A percentile compares a stretch with the other conserved stretches of the same genome.
Conservation (phyloP, 2,113 vertebrate genomes). For the Grammomys dolichurus region DNA sequence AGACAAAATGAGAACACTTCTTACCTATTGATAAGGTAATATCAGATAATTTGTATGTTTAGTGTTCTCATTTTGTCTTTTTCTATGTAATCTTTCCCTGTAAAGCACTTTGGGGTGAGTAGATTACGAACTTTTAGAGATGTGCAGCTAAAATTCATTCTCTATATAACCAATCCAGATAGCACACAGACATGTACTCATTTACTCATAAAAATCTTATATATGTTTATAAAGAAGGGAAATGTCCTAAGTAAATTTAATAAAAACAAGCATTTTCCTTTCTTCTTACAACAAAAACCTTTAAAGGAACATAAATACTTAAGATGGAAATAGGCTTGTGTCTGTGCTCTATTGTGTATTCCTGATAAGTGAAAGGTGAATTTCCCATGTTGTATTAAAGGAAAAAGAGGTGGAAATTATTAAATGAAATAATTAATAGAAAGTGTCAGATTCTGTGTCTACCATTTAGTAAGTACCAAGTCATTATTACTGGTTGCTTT, state of each 20-base stretch:
- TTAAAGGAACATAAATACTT: background rate
- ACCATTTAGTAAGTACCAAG: background rate
- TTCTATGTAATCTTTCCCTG: background rate
- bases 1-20: no score
- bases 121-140: conserved; percentile 1
- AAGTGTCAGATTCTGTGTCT: background rate
- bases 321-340: background rate
- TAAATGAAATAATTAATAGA: conserved; percentile 17
- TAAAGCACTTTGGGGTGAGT: background rate
- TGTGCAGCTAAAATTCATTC: background rate
- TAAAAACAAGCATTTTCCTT: background rate
- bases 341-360: conserved; percentile 1
- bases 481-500: conserved; percentile 1
- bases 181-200: background rate
- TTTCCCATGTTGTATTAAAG: background rate
- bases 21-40: no score
- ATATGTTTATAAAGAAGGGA: background rate
- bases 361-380: background rate
- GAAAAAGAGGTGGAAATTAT: background rate
- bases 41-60: no score
- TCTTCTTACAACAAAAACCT: background rate
- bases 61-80: background rate
- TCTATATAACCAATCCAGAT: background rate
- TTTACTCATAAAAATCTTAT: background rate
- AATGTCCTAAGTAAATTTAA: background rate